Evolutionary conservation across 2,113 vertebrate genomes (phyloP).

Genomic region (Junco hyemalis): DNA sequence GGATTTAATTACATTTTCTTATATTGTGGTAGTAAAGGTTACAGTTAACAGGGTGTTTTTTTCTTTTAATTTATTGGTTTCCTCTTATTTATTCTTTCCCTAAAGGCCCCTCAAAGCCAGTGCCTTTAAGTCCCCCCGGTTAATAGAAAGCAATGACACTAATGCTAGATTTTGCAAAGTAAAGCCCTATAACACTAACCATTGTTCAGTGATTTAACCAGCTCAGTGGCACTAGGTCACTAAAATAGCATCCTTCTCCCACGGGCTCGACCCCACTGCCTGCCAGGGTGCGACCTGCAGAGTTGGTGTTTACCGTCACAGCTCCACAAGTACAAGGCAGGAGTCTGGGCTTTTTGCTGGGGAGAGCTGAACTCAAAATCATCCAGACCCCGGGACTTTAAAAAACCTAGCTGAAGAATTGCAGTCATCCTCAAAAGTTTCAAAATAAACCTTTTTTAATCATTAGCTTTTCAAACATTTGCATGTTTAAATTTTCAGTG

Average conservation of each 20-base stretch:
- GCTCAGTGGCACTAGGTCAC: constrained; percentile 68
- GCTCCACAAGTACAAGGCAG: neutral
- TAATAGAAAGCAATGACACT: constrained; percentile 59
- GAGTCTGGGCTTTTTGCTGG: neutral
- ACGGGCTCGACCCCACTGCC: constrained; percentile 36
- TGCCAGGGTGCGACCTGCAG: constrained; percentile 26
- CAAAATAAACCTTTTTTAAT: constrained; percentile 72
- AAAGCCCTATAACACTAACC: constrained; percentile 62
- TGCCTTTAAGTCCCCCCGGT: constrained; percentile 34
- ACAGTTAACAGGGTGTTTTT: neutral
- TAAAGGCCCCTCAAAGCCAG: neutral
- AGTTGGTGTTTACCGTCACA: neutral
- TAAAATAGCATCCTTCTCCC: constrained; percentile 62
- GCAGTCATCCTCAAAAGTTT: constrained; percentile 37
- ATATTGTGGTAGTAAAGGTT: constrained; percentile 25
- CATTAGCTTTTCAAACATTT: constrained; percentile 70
- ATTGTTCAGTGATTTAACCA: constrained; percentile 71
- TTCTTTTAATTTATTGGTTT: constrained; percentile 4
- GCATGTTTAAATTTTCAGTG: constrained; percentile 66
- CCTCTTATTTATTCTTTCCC: constrained; percentile 20
- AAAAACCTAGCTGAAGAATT: neutral
- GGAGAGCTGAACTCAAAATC: neutral
- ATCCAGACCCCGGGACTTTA: neutral
- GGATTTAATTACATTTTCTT: constrained; percentile 18
- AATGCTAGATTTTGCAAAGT: constrained; percentile 63